Evolutionary conservation across 2,797 vertebrate genomes (phyloP), one percentile per base, ranked within the genome.

Genomic region (Liasis olivaceus): DNA sequence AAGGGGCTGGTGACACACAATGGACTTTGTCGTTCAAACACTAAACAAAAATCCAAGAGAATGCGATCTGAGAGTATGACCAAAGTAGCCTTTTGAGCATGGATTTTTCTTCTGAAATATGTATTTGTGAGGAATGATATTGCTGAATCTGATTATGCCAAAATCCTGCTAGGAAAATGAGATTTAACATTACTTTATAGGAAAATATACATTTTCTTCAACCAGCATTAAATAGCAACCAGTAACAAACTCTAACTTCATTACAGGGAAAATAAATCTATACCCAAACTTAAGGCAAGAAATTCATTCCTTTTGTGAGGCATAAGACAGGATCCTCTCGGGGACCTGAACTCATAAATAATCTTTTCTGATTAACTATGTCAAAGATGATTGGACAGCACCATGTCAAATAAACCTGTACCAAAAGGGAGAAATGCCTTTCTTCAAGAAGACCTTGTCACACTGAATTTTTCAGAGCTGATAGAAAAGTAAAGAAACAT

Each of bases 371-470:
- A 85, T 91, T 93, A 87, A 58, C n/a, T 89, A 24, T 47, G 42
- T 91, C 81, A 87, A 93, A 66, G 72, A 84, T 28, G 66, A 85
- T 42, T 60, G 69, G 54, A 42, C 22, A 69, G 42, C 31, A 92
- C n/a, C 62, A 66, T 88, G 84, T 90, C 59, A 90, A 84, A 81
- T 84, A 64, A 90, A 87, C 17, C 47, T 4, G 2, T 47, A 56
- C 13, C 77, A 91, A 90, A 90, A 92, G 59, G 66, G 84, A 90
- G 59, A 77, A 66, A 77, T 59, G 81, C 84, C 60, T 66, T 81
- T 87, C 62, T 89, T 89, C 77, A 93, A 89, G 64, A 59, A 47
- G 59, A 87, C 64, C 59, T 26, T 92, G 84, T 93, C 88, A 87
- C 51, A 58, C 6, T 89, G 84, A 77, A 91, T 89, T 91, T 63